phyloP scores from a whole-genome alignment of 2,888 invertebrate species.

The Ectropis crepuscularia region DNA sequence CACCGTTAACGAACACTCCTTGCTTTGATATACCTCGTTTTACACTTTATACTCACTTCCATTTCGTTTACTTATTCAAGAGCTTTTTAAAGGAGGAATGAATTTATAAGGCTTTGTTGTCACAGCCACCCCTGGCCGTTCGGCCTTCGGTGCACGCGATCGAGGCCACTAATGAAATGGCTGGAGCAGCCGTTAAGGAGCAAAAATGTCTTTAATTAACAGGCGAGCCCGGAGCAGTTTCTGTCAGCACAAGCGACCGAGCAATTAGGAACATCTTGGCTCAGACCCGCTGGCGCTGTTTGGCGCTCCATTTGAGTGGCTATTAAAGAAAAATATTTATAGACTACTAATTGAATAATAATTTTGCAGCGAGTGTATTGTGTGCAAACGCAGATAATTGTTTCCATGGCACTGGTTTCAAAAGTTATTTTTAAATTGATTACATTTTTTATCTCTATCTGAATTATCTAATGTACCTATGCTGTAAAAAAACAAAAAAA shows the following conservation, averaged over 20 bases:
- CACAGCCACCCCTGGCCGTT: constrained; percentile 11
- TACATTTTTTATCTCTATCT: too few species aligned
- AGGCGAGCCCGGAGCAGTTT: constrained; percentile 46
- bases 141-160: constrained; percentile 35
- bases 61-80: constrained; percentile 6
- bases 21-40: not conserved
- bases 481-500: too few species aligned
- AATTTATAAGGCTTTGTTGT: constrained; percentile 8
- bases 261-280: constrained; percentile 52
- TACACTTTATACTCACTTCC: not conserved
- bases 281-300: constrained; percentile 7
- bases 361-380: too few species aligned
- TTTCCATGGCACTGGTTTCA: too few species aligned
- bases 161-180: constrained; percentile 49
- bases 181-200: constrained; percentile 49
- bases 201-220: constrained; percentile 65
- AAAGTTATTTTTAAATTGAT: too few species aligned
- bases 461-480: too few species aligned
- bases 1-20: not conserved
- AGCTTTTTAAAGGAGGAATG: constrained; percentile 11
- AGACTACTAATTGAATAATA: constrained; percentile 2
- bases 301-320: constrained; percentile 5
- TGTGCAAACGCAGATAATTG: too few species aligned
- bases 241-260: constrained; percentile 49
- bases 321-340: constrained; percentile 5